Conservation (phyloP, 2,888 invertebrate genomes). For the Eristalis arbustorum region DNA sequence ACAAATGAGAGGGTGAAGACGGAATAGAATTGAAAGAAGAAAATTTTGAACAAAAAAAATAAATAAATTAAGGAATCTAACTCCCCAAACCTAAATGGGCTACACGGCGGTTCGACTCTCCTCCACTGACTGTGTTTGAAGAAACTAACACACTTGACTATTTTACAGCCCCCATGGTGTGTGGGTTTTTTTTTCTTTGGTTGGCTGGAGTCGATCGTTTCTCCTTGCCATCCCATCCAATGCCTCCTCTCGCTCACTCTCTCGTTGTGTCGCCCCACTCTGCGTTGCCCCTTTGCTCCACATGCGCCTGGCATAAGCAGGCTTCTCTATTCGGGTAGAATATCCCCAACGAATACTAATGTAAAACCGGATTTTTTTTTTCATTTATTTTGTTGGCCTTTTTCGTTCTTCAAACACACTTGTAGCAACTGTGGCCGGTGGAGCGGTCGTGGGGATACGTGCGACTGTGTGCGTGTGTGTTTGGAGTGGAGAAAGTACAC, state of each 20-base stretch:
- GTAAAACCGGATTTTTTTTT: slow-evolving; percentile 57
- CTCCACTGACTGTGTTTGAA: slow-evolving; percentile 41
- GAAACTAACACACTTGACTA: slow-evolving; percentile 52
- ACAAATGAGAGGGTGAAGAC: slow-evolving; percentile 17
- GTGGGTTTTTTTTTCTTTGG: not conserved
- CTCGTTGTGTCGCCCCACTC: not conserved
- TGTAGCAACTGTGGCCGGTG: not conserved
- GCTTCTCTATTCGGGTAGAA: slow-evolving; percentile 60
- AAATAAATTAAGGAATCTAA: slow-evolving; percentile 67
- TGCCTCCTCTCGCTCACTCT: not conserved
- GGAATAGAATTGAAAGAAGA: slow-evolving; percentile 25
- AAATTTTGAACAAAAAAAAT: slow-evolving; percentile 26
- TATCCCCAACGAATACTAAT: slow-evolving; percentile 57
- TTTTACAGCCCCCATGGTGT: slow-evolving; percentile 58
- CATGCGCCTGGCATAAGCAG: slow-evolving; percentile 21
- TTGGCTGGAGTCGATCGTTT: slow-evolving; percentile 9
- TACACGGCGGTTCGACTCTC: slow-evolving; percentile 29
- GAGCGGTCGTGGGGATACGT: not conserved
- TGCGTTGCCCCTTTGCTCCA: not conserved
- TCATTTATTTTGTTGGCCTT: not conserved
- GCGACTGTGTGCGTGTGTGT: not conserved
- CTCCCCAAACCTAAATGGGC: slow-evolving; percentile 69
- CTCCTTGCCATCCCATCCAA: not conserved
- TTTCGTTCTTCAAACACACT: not conserved
- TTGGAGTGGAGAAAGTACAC: slow-evolving; percentile 46